These are phyloP conservation scores for Fringilla coelebs DNA, from an alignment of 2,797 vertebrate genomes.

Conservation along the genomic window DNA sequence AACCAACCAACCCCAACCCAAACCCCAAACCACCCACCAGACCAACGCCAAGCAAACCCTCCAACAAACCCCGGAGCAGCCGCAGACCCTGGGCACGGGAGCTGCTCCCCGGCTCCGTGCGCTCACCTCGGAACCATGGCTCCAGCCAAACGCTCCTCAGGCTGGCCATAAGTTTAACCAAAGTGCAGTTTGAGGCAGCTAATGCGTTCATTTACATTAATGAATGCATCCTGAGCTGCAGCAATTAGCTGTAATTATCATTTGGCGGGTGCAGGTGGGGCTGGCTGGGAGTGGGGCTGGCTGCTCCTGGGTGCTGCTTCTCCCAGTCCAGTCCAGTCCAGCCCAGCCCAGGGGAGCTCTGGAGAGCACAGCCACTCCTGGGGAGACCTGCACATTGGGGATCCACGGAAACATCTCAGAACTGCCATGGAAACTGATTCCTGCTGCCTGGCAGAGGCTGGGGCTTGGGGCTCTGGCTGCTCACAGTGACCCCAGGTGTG, in stretches of 20 bases:
- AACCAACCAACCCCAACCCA: no score
- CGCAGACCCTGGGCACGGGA: no score
- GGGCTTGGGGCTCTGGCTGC: no score
- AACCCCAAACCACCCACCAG: no score
- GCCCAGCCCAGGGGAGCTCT: neutral
- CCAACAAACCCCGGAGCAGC: no score
- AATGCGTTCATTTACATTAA: neutral
- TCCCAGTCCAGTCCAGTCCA: neutral
- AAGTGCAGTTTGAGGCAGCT: neutral
- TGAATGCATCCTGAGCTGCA: neutral
- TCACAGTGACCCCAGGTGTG: no score
- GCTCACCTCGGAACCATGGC: fast-evolving
- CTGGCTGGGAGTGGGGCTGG: neutral
- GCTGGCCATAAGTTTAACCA: neutral
- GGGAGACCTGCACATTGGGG: fast-evolving
- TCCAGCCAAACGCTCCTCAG: fast-evolving
- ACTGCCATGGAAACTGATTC: fast-evolving
- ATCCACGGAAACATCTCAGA: neutral
- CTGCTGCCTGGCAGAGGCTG: neutral
- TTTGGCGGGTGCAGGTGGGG: neutral
- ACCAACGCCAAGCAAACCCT: no score
- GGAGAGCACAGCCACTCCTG: neutral
- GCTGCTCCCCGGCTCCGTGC: neutral
- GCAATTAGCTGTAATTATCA: neutral
- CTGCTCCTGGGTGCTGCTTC: neutral